Conservation (phyloP, 2,113 vertebrate genomes). For the Kryptolebias marmoratus region DNA sequence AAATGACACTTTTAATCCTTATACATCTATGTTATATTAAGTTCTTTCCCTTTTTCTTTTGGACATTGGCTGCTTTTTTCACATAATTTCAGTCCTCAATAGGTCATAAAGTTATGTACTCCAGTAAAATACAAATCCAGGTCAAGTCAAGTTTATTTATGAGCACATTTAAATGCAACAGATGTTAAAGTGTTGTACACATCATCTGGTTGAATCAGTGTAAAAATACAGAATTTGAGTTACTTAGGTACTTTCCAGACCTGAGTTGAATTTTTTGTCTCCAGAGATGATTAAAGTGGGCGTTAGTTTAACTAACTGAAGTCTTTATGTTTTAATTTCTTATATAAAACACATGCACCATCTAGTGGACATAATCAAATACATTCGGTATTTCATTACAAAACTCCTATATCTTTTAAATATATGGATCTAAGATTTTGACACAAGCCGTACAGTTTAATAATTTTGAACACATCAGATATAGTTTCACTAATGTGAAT, state of each 20-base stretch:
- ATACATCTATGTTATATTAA: no score
- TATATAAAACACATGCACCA: neutral
- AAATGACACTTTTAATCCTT: no score
- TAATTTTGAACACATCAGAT: neutral
- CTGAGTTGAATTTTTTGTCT: neutral
- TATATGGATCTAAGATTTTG: neutral
- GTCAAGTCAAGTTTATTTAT: no score
- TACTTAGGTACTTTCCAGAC: neutral
- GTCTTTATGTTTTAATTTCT: neutral
- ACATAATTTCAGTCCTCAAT: no score
- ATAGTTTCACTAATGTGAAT: neutral
- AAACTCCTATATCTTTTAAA: neutral
- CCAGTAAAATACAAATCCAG: neutral
- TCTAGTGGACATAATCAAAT: conserved; percentile 27
- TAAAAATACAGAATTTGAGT: neutral
- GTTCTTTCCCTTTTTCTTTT: no score
- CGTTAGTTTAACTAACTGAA: neutral
- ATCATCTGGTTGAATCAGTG: neutral
- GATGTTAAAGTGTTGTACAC: no score
- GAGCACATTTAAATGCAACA: no score
- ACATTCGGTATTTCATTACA: neutral
- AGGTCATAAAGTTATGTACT: no score
- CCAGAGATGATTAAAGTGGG: neutral
- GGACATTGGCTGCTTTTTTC: no score
- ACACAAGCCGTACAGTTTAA: neutral